Percentiles rank a stretch among this genome's conserved stretches.
These are phyloP conservation scores for Limanda limanda DNA, from an alignment of 2,113 vertebrate species.

Conservation along the genomic window DNA sequence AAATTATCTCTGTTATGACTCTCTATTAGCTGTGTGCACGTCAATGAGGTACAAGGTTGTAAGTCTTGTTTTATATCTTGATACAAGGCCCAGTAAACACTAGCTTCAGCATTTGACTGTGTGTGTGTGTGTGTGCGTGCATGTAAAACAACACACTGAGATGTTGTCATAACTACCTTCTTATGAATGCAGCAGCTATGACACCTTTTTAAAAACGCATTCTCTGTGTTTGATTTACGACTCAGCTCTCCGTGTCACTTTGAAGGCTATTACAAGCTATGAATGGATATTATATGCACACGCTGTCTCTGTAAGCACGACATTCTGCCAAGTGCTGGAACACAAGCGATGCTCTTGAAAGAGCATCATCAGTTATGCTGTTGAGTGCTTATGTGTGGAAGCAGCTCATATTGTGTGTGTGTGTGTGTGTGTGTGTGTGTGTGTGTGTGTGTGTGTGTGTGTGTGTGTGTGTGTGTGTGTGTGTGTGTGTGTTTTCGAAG, in stretches of 20 bases:
- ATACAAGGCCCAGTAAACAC: conserved; percentile 16
- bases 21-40: conserved; percentile 5
- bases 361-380: conserved; percentile 76
- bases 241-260: conserved; percentile 69
- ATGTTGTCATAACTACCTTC: conserved; percentile 68
- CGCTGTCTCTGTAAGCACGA: conserved; percentile 60
- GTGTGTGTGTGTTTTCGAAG: conserved; percentile 25
- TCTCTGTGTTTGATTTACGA: conserved; percentile 76
- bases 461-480: conserved; percentile 12
- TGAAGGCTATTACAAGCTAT: conserved; percentile 80
- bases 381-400: conserved; percentile 60
- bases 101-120: conserved; percentile 4
- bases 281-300: conserved; percentile 78
- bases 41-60: conserved; percentile 22
- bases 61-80: conserved; percentile 6
- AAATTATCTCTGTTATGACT: conserved; percentile 6
- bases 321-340: conserved; percentile 71
- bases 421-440: conserved; percentile 6
- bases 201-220: conserved; percentile 60
- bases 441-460: conserved; percentile 1
- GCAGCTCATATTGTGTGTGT: conserved; percentile 39
- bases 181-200: conserved; percentile 62
- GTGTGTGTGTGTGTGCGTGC: not conserved
- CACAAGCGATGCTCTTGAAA: conserved; percentile 70
- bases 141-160: conserved; percentile 18